Conservation (phyloP, 2,888 invertebrate species). For the Eupeodes latifasciatus region DNA sequence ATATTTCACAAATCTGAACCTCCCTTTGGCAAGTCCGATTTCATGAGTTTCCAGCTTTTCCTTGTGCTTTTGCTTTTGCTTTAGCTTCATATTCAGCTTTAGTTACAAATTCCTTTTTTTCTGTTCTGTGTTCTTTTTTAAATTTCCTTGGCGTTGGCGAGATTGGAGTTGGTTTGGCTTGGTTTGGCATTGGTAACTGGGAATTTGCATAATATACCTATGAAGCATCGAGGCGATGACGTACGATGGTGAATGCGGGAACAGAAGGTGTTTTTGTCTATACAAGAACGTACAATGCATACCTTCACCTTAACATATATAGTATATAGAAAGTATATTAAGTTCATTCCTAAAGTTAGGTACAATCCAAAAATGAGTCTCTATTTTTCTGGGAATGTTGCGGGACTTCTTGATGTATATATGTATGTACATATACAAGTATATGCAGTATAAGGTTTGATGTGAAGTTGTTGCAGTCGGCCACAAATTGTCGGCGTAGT, state of each 20-base stretch:
- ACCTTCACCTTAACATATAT: neutral
- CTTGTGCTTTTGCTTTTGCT: too few species aligned
- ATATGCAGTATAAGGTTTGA: neutral
- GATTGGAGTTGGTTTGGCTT: neutral
- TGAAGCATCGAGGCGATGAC: constrained; percentile 1
- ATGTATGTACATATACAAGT: neutral
- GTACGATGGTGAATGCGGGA: neutral
- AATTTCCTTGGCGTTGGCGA: constrained; percentile 6
- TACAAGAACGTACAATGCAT: neutral
- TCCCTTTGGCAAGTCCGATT: constrained; percentile 50
- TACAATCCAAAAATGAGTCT: constrained; percentile 23
- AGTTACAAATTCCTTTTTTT: constrained; percentile 8
- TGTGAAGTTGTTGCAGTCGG: neutral
- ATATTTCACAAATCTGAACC: constrained; percentile 65
- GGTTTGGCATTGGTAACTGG: constrained; percentile 1
- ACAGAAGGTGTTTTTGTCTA: neutral
- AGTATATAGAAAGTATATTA: constrained; percentile 38
- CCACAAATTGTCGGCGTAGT: constrained; percentile 63
- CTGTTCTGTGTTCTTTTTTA: neutral
- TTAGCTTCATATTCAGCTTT: neutral
- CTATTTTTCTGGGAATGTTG: neutral
- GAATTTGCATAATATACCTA: constrained; percentile 34
- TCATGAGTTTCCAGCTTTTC: neutral
- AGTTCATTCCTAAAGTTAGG: constrained; percentile 48
- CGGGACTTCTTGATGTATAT: neutral